A percentile compares a stretch with the other conserved stretches of the same genome.
phyloP scores from a whole-genome alignment of 2,797 vertebrate species.

The Pogonophryne albipinna region DNA sequence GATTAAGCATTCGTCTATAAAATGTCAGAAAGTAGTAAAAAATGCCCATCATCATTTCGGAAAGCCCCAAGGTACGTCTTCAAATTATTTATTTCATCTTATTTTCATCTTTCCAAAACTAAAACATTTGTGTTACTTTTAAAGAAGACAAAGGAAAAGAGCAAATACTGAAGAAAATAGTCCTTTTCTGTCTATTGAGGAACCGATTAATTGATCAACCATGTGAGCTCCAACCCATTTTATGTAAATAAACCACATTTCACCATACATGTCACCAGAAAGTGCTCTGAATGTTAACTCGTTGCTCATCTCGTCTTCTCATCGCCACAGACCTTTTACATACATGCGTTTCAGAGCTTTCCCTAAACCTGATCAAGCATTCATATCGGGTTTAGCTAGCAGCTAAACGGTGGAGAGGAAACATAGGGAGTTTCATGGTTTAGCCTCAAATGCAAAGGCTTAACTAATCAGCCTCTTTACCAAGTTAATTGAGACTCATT shows the following conservation, averaged over 20 bases:
- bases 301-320: conserved; percentile 63
- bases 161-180: not conserved
- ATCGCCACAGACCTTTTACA: conserved; percentile 57
- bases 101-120: not conserved
- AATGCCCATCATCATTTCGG: not conserved
- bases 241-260: not conserved
- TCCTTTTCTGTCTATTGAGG: not conserved
- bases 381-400: conserved; percentile 73
- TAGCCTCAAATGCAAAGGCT: conserved; percentile 74
- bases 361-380: conserved; percentile 71
- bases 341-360: conserved; percentile 60
- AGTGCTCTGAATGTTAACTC: conserved; percentile 47
- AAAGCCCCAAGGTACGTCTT: not conserved
- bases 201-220: not conserved
- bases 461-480: conserved; percentile 79
- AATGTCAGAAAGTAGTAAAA: not conserved
- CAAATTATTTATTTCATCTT: not conserved
- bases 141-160: not conserved
- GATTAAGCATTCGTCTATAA: not conserved
- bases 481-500: conserved; percentile 79
- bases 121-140: not conserved
- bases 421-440: conserved; percentile 71
- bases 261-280: conserved; percentile 21
- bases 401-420: conserved; percentile 60
- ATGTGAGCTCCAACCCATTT: not conserved